Conservation (phyloP, 2,797 vertebrate genomes). For the Buceros bicornis region DNA sequence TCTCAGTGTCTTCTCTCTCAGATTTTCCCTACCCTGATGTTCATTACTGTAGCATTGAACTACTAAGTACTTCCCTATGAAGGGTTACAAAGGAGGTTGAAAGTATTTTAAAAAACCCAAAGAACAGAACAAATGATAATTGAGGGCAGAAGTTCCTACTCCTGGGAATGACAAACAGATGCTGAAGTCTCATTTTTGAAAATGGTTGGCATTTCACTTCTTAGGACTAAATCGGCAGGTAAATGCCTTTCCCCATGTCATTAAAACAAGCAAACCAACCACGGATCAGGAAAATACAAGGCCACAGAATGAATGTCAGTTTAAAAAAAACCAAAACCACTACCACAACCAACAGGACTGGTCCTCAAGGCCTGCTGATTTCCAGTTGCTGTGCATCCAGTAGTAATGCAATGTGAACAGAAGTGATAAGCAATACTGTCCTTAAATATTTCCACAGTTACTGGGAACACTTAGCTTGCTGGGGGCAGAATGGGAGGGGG, state of each 20-base stretch:
- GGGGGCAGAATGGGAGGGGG: neutral
- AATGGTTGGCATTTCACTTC: neutral
- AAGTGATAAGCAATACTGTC: neutral
- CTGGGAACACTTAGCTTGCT: neutral
- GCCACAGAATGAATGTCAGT: neutral
- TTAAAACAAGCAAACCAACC: neutral
- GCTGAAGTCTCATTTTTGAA: neutral
- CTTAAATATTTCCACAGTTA: neutral
- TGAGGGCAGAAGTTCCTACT: neutral
- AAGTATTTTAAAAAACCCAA: neutral
- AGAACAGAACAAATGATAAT: neutral
- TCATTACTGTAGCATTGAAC: neutral
- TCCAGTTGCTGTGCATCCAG: neutral
- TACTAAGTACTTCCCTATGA: neutral
- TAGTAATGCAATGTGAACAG: neutral
- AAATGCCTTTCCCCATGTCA: neutral
- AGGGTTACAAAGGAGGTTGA: neutral
- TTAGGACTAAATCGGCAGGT: neutral
- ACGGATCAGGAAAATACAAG: neutral
- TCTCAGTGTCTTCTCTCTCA: neutral
- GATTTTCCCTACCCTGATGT: neutral
- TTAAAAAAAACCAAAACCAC: neutral
- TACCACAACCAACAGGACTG: neutral
- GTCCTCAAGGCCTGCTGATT: neutral
- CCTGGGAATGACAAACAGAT: neutral